phyloP scores from a whole-genome alignment of 2,888 invertebrate species.

The Phalera bucephala region DNA sequence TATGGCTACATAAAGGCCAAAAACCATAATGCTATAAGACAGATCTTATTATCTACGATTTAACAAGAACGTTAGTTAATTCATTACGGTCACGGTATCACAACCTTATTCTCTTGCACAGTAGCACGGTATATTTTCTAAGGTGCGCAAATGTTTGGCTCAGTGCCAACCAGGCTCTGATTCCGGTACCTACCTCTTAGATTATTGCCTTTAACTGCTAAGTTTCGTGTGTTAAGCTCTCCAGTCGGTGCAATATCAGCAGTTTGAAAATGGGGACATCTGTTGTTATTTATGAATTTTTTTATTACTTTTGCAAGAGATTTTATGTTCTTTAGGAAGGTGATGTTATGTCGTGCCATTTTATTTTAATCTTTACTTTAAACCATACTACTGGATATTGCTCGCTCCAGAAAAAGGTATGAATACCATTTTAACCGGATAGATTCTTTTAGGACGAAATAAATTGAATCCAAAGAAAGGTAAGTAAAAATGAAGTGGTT shows the following conservation, averaged over 20 bases:
- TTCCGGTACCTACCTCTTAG: constrained; percentile 47
- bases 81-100: background rate
- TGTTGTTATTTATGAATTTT: background rate
- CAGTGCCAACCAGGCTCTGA: constrained; percentile 46
- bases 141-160: constrained; percentile 50
- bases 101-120: background rate
- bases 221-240: constrained; percentile 34
- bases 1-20: too few species aligned
- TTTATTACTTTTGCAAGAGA: background rate
- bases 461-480: too few species aligned
- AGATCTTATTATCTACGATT: background rate
- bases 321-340: too few species aligned
- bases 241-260: constrained; percentile 21
- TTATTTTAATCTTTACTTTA: too few species aligned
- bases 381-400: too few species aligned
- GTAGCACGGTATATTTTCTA: constrained; percentile 22
- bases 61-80: background rate
- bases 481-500: too few species aligned
- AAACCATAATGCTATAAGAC: too few species aligned
- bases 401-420: too few species aligned
- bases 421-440: too few species aligned
- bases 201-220: constrained; percentile 58
- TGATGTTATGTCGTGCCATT: too few species aligned
- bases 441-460: too few species aligned
- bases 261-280: constrained; percentile 8